Evolutionary conservation across 2,797 vertebrate genomes (phyloP).

Genomic region (Phalanger gymnotis): DNA sequence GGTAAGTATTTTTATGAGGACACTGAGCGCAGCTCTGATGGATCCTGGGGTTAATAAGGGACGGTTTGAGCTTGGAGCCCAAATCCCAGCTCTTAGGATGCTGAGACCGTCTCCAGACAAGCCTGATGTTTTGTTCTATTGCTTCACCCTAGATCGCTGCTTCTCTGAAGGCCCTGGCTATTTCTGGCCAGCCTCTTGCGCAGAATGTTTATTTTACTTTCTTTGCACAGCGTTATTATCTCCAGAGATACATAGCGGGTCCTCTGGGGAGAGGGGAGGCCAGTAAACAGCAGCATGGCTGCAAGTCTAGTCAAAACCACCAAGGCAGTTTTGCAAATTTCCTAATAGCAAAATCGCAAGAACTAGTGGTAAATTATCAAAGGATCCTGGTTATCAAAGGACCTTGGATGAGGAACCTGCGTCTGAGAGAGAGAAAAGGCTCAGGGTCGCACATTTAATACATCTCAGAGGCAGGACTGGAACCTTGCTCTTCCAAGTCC

Average conservation of each 20-base stretch:
- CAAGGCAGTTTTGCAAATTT: neutral
- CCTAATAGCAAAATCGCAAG: neutral
- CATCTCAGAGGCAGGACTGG: neutral
- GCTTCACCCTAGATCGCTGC: neutral
- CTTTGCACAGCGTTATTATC: neutral
- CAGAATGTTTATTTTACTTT: neutral
- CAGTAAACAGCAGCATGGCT: neutral
- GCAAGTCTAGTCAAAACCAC: constrained; percentile 21
- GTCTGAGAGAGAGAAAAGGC: neutral
- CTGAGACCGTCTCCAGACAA: neutral
- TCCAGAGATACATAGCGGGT: neutral
- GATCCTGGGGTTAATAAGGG: constrained; percentile 31
- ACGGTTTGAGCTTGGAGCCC: neutral
- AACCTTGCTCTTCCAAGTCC: neutral
- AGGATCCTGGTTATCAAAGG: constrained; percentile 37
- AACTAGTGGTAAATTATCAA: constrained; percentile 7
- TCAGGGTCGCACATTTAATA: neutral
- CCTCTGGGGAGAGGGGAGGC: neutral
- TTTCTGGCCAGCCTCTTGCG: neutral
- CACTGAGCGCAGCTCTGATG: constrained; percentile 34
- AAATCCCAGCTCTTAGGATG: neutral
- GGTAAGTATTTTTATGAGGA: constrained; percentile 1
- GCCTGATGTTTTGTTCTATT: neutral
- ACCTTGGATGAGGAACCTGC: neutral
- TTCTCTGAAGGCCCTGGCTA: neutral